Evolutionary conservation across 1,140 invertebrate genomes (phyloP), one percentile per base, ranked within the genome.

Genomic region (Aphidius ervi): DNA sequence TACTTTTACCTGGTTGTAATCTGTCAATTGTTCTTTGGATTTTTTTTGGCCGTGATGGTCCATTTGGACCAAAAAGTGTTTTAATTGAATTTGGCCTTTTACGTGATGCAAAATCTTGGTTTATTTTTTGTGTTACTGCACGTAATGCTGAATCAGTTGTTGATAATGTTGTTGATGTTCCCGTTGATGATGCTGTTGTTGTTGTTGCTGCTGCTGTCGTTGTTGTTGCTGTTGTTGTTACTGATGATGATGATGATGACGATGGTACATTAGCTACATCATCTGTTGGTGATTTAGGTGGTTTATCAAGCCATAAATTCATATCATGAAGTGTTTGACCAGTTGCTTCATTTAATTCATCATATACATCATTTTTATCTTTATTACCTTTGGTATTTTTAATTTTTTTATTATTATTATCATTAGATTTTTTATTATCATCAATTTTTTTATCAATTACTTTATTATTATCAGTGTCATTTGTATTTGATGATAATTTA

Each of bases 251-350:
- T 31, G 23, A 16, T 31, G 23, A 31, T 31, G 4, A 3, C 1
- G 23, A 31, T 31, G 23, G 4, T 31, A 31, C 23, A 31, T 31
- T 31, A 4, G 23, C 4, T 31, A 31, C 4, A 31, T 31, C 23
- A 31, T 31, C 23, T 4, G 23, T 31, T 31, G 87, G 84, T 55
- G 87, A 83, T 62, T 85, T 86, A 0, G 91, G 91, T 4, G 90
- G 87, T 65, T 93, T 90, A 71, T 93, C 90, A 48, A 94, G 75
- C 90, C 90, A 93, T 70, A 92, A 91, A 69, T 90, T 93, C 31
- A 94, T 92, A 72, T 93, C 91, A 71, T 92, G 91, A 5, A 93
- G 79, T 23, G 90, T 91, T 80, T 93, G 89, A 74, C 93, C 90
- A 0, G 88, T 90, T 5, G 87, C 88, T 65, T 87, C 80, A 69